Evolutionary conservation across 2,888 invertebrate genomes (phyloP).

Genomic region (Chalcosyrphus nemorum): DNA sequence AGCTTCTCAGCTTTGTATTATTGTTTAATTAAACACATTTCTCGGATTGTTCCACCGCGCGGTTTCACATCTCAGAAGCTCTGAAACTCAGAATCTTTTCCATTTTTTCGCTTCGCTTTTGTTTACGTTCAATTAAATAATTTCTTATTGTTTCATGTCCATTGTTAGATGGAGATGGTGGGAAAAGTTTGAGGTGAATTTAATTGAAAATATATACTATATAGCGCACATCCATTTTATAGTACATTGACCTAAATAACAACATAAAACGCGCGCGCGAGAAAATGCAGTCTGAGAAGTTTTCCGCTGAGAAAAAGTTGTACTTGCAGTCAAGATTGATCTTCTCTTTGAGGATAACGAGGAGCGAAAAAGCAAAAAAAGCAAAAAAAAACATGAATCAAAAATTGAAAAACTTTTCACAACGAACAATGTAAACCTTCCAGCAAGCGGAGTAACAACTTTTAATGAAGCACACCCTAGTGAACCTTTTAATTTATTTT

Average conservation of each 20-base stretch:
- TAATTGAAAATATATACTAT: slow-evolving; percentile 24
- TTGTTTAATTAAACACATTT: slow-evolving; percentile 68
- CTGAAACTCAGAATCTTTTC: slow-evolving; percentile 5
- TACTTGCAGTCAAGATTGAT: slow-evolving; percentile 41
- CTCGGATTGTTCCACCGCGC: slow-evolving; percentile 56
- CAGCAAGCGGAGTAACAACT: slow-evolving; percentile 43
- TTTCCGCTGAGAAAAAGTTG: slow-evolving; percentile 32
- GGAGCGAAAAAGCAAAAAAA: neutral
- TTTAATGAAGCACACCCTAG: slow-evolving; percentile 62
- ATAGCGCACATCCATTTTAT: slow-evolving; percentile 3
- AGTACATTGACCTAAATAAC: slow-evolving; percentile 53
- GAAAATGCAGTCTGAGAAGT: slow-evolving; percentile 39
- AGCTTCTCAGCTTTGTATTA: slow-evolving; percentile 6
- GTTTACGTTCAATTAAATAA: slow-evolving; percentile 67
- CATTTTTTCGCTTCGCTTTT: neutral
- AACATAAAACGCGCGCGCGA: neutral
- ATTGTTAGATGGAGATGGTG: slow-evolving; percentile 23
- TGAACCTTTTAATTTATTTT: slow-evolving; percentile 60
- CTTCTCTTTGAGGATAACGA: neutral
- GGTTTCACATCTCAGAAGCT: neutral
- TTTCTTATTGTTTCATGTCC: slow-evolving; percentile 50
- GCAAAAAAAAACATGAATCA: neutral
- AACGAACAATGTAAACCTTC: slow-evolving; percentile 8
- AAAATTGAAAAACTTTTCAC: slow-evolving; percentile 50
- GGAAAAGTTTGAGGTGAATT: slow-evolving; percentile 8